These are phyloP conservation scores for Lanius collurio DNA, from an alignment of 2,113 vertebrate species.

Conservation along the genomic window DNA sequence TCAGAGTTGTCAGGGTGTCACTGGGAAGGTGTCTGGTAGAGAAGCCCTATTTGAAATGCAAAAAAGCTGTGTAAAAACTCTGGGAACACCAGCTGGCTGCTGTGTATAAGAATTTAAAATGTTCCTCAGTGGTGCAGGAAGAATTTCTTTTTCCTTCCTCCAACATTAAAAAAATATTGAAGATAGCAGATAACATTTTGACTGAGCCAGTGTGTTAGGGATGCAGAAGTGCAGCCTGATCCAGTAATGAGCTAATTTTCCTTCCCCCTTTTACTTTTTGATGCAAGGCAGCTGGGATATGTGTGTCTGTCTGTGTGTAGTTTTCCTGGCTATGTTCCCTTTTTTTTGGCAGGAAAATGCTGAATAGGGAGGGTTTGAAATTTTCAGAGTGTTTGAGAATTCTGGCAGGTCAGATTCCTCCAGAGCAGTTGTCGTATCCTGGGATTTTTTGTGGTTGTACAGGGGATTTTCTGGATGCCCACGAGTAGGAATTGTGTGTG, in stretches of 20 bases:
- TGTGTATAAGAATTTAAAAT: background rate
- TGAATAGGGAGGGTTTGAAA: background rate
- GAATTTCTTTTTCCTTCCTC: background rate
- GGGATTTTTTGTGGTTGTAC: background rate
- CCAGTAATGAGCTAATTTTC: background rate
- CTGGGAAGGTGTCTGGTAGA: background rate
- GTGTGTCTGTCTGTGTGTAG: background rate
- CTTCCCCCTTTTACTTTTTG: background rate
- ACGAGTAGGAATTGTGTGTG: background rate
- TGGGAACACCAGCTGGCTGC: slow-evolving; percentile 30
- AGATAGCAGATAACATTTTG: background rate
- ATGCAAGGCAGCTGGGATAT: background rate
- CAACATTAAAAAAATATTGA: background rate
- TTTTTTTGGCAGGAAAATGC: background rate
- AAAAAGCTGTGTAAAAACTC: slow-evolving; percentile 1
- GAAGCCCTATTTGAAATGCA: background rate
- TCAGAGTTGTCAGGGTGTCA: background rate
- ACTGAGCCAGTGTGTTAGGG: background rate
- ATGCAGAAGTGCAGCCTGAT: background rate
- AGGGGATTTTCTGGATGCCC: background rate
- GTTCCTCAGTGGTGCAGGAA: background rate
- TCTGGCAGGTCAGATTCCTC: background rate
- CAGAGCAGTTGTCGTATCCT: background rate
- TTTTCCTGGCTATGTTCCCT: background rate
- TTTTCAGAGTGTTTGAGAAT: background rate